A percentile compares a stretch with the other conserved stretches of the same genome.
These are phyloP conservation scores for Eurytoma adleriae DNA, from an alignment of 2,888 invertebrate species.

Conservation along the genomic window DNA sequence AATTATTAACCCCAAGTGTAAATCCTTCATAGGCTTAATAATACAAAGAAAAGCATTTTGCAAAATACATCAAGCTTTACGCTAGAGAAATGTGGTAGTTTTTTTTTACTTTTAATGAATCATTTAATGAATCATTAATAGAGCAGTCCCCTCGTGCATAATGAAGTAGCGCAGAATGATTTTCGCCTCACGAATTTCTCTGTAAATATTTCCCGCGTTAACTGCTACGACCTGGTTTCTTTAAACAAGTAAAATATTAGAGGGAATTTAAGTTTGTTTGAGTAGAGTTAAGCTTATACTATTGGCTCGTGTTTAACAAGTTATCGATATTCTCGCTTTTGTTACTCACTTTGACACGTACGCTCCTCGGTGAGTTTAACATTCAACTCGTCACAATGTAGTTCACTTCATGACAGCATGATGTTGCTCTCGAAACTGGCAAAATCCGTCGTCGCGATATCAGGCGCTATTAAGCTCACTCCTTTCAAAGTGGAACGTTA, in stretches of 20 bases:
- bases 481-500: too few species aligned
- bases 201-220: constrained; percentile 17
- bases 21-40: too few species aligned
- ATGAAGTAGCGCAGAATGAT: neutral
- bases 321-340: constrained; percentile 40
- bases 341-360: constrained; percentile 38
- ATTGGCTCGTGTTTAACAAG: constrained; percentile 41
- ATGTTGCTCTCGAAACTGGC: constrained; percentile 7
- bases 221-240: constrained; percentile 32
- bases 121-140: too few species aligned
- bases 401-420: constrained; percentile 14
- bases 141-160: too few species aligned
- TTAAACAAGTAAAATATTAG: constrained; percentile 36
- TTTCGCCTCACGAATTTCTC: neutral
- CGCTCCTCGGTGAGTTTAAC: constrained; percentile 33
- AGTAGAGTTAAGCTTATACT: constrained; percentile 26
- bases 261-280: constrained; percentile 28
- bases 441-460: too few species aligned
- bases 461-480: too few species aligned
- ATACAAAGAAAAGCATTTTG: neutral
- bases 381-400: constrained; percentile 22
- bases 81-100: too few species aligned
- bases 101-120: too few species aligned
- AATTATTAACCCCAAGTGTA: too few species aligned
- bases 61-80: too few species aligned